phyloP scores from a whole-genome alignment of 2,888 invertebrate species.

The Pseudococcus longispinus region DNA sequence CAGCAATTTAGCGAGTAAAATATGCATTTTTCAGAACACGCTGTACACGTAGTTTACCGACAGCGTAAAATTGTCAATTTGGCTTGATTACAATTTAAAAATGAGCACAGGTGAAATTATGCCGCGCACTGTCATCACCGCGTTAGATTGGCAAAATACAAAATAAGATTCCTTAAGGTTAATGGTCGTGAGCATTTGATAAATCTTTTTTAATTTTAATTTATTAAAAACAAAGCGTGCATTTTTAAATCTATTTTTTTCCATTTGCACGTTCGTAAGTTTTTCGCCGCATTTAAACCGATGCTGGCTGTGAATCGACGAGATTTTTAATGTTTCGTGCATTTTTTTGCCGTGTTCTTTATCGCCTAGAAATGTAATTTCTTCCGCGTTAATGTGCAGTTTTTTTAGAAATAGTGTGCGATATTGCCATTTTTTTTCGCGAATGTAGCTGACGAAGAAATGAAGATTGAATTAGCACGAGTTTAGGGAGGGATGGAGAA shows the following conservation, averaged over 20 bases:
- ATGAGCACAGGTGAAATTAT: conserved; percentile 41
- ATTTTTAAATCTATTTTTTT: conserved; percentile 28
- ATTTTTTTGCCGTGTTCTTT: neutral
- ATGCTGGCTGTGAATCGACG: neutral
- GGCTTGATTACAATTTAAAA: conserved; percentile 42
- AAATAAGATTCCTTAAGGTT: conserved; percentile 45
- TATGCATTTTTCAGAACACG: conserved; percentile 24
- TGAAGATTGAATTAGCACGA: too few relatives aligned
- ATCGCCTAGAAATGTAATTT: neutral
- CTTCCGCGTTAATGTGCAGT: neutral
- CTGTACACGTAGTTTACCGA: neutral
- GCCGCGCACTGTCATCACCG: neutral
- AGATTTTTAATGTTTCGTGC: neutral
- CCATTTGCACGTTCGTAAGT: neutral
- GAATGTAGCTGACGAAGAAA: too few relatives aligned
- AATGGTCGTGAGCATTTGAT: conserved; percentile 39
- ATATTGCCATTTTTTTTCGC: too few relatives aligned
- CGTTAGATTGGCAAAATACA: conserved; percentile 38
- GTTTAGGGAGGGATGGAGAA: too few relatives aligned
- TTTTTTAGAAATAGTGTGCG: neutral
- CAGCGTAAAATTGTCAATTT: conserved; percentile 45
- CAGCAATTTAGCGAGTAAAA: neutral
- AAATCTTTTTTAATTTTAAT: conserved; percentile 45
- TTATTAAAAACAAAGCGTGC: conserved; percentile 40
- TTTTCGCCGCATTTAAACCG: neutral